A percentile compares a stretch with the other conserved stretches of the same genome.
Evolutionary conservation across 2,797 vertebrate species (phyloP).

Genomic region (Parambassis ranga): DNA sequence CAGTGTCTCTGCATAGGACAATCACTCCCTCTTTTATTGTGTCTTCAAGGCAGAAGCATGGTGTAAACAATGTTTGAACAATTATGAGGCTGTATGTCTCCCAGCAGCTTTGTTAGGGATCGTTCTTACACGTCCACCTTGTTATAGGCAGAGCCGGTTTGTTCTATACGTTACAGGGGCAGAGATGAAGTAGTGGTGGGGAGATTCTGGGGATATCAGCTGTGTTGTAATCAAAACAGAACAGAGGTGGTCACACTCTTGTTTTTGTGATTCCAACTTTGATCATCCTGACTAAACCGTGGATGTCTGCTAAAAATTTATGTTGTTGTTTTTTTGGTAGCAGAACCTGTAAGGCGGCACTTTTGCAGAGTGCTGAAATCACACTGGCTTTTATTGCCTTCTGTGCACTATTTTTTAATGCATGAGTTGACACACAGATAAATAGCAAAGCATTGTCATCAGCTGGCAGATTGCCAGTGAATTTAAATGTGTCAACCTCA

Average conservation of each 20-base stretch:
- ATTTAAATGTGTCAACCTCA: conserved; percentile 48
- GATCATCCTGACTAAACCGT: conserved; percentile 29
- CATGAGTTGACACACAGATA: conserved; percentile 34
- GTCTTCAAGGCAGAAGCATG: conserved; percentile 65
- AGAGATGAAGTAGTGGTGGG: conserved; percentile 3
- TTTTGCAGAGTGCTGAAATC: conserved; percentile 20
- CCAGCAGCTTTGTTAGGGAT: conserved; percentile 46
- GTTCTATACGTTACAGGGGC: conserved; percentile 49
- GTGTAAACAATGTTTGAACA: conserved; percentile 71
- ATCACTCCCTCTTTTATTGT: conserved; percentile 68
- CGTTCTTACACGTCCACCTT: conserved; percentile 50
- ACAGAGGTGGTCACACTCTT: conserved; percentile 12
- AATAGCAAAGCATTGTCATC: conserved; percentile 42
- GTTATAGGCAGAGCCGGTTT: conserved; percentile 35
- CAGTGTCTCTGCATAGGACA: conserved; percentile 56
- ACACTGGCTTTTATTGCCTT: conserved; percentile 39
- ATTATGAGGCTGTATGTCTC: conserved; percentile 62
- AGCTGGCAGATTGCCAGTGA: conserved; percentile 38
- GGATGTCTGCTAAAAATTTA: conserved; percentile 9
- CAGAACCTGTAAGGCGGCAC: conserved; percentile 24
- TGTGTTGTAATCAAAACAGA: conserved; percentile 39
- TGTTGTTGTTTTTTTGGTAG: conserved; percentile 24
- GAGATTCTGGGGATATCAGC: conserved; percentile 11
- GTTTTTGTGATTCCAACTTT: conserved; percentile 29
- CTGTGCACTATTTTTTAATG: conserved; percentile 29